These are phyloP conservation scores for Calephelis virginiensis DNA, from an alignment of 1,140 invertebrate species.

Conservation along the genomic window DNA sequence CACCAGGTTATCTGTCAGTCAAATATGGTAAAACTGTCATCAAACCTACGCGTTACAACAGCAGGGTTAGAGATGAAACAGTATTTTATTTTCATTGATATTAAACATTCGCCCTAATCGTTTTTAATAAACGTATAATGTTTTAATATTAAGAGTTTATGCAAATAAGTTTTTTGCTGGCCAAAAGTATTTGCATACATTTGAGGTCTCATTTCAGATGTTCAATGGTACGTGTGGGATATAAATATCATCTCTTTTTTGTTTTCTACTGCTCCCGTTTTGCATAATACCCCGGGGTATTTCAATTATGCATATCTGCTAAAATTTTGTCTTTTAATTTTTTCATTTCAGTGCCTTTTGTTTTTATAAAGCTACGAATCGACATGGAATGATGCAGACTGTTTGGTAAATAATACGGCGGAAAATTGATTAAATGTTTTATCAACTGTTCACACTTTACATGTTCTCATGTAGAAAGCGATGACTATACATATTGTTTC, in stretches of 20 bases:
- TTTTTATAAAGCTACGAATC: not conserved
- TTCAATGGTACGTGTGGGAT: conserved; percentile 62
- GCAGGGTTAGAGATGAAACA: not conserved
- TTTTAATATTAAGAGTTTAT: conserved; percentile 64
- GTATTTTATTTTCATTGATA: not conserved
- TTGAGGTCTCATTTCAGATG: conserved; percentile 56
- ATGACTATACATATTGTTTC: too few species aligned
- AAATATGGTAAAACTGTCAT: too few species aligned
- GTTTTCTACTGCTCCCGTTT: conserved; percentile 43
- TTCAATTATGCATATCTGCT: conserved; percentile 15
- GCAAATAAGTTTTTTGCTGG: conserved; percentile 57
- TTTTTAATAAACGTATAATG: conserved; percentile 46
- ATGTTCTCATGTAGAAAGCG: too few species aligned
- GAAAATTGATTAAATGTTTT: too few species aligned
- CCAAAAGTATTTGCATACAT: conserved; percentile 61
- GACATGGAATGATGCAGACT: not conserved
- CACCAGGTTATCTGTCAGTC: too few species aligned
- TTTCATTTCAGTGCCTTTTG: conserved; percentile 8
- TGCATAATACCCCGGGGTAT: conserved; percentile 45
- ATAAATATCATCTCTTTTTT: conserved; percentile 42
- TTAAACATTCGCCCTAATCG: conserved; percentile 33
- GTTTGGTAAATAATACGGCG: not conserved
- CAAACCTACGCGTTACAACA: too few species aligned
- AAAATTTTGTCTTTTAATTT: conserved; percentile 15
- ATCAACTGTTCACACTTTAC: too few species aligned